These are phyloP conservation scores for Allolobophora icterica DNA, from an alignment of 2,888 invertebrate species.

Conservation along the genomic window DNA sequence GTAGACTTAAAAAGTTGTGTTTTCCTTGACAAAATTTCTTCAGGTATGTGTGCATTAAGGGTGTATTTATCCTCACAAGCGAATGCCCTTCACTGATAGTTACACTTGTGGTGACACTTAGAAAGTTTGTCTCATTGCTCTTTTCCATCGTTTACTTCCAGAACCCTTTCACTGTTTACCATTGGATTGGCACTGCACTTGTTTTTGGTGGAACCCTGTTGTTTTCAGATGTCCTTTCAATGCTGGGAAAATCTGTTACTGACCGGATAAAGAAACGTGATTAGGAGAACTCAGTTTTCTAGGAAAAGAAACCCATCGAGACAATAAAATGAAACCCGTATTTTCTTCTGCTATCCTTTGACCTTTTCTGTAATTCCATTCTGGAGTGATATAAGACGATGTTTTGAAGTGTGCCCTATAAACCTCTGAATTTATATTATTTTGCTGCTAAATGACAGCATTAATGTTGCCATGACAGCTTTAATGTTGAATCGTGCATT, in stretches of 20 bases:
- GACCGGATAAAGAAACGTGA: constrained; percentile 9
- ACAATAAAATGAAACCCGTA: not conserved
- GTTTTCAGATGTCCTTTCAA: constrained; percentile 74
- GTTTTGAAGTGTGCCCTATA: not conserved
- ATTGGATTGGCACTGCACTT: constrained; percentile 87
- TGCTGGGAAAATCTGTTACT: not conserved
- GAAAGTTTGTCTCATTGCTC: constrained; percentile 93
- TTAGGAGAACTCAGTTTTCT: not conserved
- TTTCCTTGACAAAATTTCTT: not conserved
- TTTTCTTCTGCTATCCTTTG: not conserved
- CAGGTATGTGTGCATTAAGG: constrained; percentile 86
- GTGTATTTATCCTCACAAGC: constrained; percentile 90
- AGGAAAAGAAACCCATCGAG: not conserved
- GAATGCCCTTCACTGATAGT: constrained; percentile 93
- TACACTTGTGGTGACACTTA: constrained; percentile 89
- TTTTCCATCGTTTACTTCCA: constrained; percentile 92
- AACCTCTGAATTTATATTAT: not conserved
- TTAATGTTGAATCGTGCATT: not conserved
- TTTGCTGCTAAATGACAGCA: not conserved
- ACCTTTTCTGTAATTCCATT: not conserved
- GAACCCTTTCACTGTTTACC: constrained; percentile 88
- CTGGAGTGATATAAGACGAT: not conserved
- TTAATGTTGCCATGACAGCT: not conserved
- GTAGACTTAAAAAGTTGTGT: not conserved
- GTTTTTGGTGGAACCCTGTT: constrained; percentile 92